Evolutionary conservation across 1,140 invertebrate genomes (phyloP).

Genomic region (Temnothorax longispinosus): DNA sequence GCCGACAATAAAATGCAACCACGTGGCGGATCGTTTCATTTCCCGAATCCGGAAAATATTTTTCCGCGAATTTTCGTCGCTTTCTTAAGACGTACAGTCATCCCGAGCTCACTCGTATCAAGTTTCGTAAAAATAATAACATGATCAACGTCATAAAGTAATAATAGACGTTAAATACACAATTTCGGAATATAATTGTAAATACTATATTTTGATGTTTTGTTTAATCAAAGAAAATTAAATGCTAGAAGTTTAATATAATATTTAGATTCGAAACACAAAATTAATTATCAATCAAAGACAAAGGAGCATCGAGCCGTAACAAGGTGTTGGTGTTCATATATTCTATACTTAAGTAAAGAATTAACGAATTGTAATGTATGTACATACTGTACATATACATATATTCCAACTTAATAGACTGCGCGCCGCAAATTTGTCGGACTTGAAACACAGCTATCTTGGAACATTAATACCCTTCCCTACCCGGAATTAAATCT

Average conservation of each 20-base stretch:
- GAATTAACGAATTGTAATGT: no score
- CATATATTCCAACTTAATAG: no score
- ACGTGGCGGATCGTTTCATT: slow-evolving; percentile 7
- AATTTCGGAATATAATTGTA: not conserved
- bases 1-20: slow-evolving; percentile 18
- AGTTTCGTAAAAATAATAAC: not conserved
- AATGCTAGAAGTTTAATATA: not conserved
- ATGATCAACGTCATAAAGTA: not conserved
- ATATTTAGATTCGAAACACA: not conserved
- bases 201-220: not conserved
- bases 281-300: not conserved
- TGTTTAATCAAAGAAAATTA: not conserved
- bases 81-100: not conserved
- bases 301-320: no score
- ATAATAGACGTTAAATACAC: not conserved
- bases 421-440: no score
- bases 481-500: no score
- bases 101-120: not conserved
- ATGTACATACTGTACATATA: no score
- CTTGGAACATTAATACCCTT: no score
- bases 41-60: not conserved
- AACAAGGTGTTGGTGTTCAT: no score
- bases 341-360: no score
- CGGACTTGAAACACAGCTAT: no score
- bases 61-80: not conserved